Percentiles rank a stretch among this genome's conserved stretches.
phyloP scores from a whole-genome alignment of 2,797 vertebrate species.

The Pteronotus mesoamericanus region DNA sequence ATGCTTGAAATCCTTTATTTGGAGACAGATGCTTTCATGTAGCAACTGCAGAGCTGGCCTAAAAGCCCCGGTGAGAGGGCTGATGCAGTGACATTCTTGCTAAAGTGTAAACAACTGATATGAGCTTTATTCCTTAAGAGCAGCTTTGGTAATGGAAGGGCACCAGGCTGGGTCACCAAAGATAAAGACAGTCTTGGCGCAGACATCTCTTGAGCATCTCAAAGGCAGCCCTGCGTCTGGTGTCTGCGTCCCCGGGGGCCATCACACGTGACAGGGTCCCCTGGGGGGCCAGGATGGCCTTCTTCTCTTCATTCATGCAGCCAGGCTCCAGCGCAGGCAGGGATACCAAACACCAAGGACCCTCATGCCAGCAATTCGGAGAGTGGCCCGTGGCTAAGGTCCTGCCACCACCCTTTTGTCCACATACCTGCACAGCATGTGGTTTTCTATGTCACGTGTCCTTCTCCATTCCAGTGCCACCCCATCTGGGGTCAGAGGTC shows the following conservation, averaged over 20 bases:
- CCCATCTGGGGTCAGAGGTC: slow-evolving; percentile 67
- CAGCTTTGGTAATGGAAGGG: not conserved
- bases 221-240: not conserved
- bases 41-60: slow-evolving; percentile 22
- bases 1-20: not conserved
- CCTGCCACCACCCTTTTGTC: not conserved
- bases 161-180: not conserved
- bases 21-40: slow-evolving; percentile 54
- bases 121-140: not conserved
- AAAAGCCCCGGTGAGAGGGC: not conserved
- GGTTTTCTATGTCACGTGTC: not conserved
- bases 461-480: slow-evolving; percentile 63
- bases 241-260: not conserved
- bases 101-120: slow-evolving; percentile 60
- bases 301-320: not conserved
- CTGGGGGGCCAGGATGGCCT: not conserved
- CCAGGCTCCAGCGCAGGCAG: not conserved
- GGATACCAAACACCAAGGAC: not conserved
- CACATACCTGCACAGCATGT: not conserved
- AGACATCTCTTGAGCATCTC: not conserved
- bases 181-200: not conserved
- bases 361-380: rapidly evolving
- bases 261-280: not conserved
- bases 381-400: not conserved
- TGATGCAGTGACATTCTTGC: slow-evolving; percentile 49